These are phyloP conservation scores for Graphium colonna DNA, from an alignment of 2,888 invertebrate species.

Conservation along the genomic window DNA sequence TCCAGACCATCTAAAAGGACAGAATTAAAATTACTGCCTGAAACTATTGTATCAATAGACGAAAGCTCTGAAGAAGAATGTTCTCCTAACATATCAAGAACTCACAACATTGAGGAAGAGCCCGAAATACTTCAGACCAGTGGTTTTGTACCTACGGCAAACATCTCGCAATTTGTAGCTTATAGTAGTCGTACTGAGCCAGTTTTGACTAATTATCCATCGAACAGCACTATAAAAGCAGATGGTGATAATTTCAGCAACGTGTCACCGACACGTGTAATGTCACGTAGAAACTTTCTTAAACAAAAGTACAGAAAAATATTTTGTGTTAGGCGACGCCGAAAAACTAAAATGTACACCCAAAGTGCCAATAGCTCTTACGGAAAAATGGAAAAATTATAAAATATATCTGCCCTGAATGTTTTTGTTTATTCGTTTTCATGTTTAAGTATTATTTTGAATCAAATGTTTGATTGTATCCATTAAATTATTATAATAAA, in stretches of 20 bases:
- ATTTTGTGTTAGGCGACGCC: constrained; percentile 44
- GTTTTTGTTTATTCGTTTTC: too few species aligned
- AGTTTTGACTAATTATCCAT: constrained; percentile 24
- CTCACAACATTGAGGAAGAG: constrained; percentile 1
- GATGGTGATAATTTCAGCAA: constrained; percentile 10
- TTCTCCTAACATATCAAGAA: constrained; percentile 1
- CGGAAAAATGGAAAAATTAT: constrained; percentile 5
- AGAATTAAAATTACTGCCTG: background rate
- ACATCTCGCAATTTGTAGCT: constrained; percentile 38
- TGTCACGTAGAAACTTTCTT: constrained; percentile 42
- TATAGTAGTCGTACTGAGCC: constrained; percentile 33
- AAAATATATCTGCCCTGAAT: too few species aligned
- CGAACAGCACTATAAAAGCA: constrained; percentile 6
- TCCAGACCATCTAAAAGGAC: constrained; percentile 34
- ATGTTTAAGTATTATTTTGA: too few species aligned
- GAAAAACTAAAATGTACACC: constrained; percentile 36
- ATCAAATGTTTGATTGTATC: too few species aligned
- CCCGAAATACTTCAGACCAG: constrained; percentile 23
- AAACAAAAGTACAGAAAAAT: constrained; percentile 52
- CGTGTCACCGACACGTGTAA: constrained; percentile 29
- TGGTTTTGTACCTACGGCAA: constrained; percentile 42
- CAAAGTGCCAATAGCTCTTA: constrained; percentile 15
- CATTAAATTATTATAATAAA: too few species aligned
- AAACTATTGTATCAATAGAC: constrained; percentile 8
- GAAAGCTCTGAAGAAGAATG: constrained; percentile 11